Evolutionary conservation across 2,113 vertebrate genomes (phyloP).

Genomic region (Anolis carolinensis): DNA sequence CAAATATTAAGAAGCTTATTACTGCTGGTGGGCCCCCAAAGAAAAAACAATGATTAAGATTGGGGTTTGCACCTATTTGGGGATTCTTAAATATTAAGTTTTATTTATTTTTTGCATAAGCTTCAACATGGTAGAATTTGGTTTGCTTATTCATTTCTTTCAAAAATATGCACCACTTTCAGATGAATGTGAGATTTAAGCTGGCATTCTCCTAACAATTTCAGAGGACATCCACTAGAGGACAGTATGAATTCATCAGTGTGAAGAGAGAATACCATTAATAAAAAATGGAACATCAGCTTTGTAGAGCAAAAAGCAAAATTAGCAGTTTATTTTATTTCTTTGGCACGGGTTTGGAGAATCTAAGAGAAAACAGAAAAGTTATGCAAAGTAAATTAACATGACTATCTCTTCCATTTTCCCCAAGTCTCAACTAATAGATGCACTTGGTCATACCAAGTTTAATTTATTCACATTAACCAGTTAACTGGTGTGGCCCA

Average conservation of each 20-base stretch:
- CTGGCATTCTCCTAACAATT: slow-evolving; percentile 29
- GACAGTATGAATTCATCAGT: slow-evolving; percentile 83
- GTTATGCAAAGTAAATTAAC: slow-evolving; percentile 43
- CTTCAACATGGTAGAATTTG: not conserved
- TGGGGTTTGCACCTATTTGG: not conserved
- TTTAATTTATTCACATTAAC: not conserved
- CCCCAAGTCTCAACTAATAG: not conserved
- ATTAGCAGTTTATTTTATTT: slow-evolving; percentile 54
- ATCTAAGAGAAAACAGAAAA: slow-evolving; percentile 56
- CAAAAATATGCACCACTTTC: slow-evolving; percentile 32
- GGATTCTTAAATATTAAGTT: not conserved
- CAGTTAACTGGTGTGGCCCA: not conserved
- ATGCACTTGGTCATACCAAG: not conserved
- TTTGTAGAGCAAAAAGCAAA: slow-evolving; percentile 36
- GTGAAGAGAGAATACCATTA: slow-evolving; percentile 35
- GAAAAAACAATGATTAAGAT: not conserved
- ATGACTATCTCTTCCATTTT: not conserved
- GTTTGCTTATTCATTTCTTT: not conserved
- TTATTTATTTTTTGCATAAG: not conserved
- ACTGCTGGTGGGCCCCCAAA: not conserved
- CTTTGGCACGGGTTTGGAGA: slow-evolving; percentile 55
- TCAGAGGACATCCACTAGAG: slow-evolving; percentile 81
- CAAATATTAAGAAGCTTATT: not conserved
- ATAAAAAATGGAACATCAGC: slow-evolving; percentile 38
- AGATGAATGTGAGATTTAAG: slow-evolving; percentile 15